Evolutionary conservation across 1,140 invertebrate species (phyloP), one percentile per base, ranked within the genome.

Genomic region (Eufriesea mexicana): DNA sequence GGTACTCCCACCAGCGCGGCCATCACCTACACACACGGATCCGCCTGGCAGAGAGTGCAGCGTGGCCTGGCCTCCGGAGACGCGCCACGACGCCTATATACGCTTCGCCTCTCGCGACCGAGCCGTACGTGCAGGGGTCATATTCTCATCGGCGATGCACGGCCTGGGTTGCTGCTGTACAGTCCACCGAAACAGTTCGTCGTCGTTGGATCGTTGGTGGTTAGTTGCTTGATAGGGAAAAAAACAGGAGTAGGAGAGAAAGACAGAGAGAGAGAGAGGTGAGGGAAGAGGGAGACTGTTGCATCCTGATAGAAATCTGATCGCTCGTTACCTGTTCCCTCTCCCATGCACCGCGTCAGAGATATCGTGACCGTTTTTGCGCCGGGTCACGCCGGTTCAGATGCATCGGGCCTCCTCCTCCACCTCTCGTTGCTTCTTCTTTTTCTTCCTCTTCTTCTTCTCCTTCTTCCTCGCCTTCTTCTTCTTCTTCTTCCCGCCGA

Each of bases 91-190:
- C 71, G 81, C 76, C 86, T 87, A 57, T 80, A 74, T 77, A 72
- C 77, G 86, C 80, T 84, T 84, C 83, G 73, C 75, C 64, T 66
- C 73, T 66, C 75, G 83, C 86, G 73, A 79, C 75, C 84, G 76
- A 84, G 89, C 81, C 81, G 87, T 89, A 88, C 84, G 82, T 84
- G 87, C 85, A 86, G 89, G 92, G 92, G 92, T 92, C 92, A 92
- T 92, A 92, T 92, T 92, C 92, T 91, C 91, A 92, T 91, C 91
- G 90, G 20, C 91, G 89, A 91, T 87, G 90, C 89, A 91, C 28
- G 89, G 84, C 90, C 82, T 72, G 72, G 71, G 72, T n/a, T n/a
- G n/a, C 51, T 25, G 25, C 25, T 51, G 66, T 49, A n/a, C 51
- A 54, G 16, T 18, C 84, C 67, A 81, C 76, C 84, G 79, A 79